Conservation (phyloP, 2,113 vertebrate species). For the Garra rufa region DNA sequence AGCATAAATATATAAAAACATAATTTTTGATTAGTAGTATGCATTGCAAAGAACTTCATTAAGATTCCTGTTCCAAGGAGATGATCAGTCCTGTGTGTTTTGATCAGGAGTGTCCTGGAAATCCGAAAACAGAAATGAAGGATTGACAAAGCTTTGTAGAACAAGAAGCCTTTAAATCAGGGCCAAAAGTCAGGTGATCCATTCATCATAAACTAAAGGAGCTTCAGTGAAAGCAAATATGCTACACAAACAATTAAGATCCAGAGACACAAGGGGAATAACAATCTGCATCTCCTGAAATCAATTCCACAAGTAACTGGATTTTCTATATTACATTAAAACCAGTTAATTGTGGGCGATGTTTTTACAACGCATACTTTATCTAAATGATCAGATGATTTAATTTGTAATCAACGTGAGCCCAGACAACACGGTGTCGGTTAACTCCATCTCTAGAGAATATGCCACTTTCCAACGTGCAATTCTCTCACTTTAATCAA, state of each 20-base stretch:
- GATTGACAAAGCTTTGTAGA: background rate
- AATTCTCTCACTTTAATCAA: slow-evolving; percentile 36
- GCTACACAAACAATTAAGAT: background rate
- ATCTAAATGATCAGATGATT: background rate
- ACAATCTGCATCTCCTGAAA: background rate
- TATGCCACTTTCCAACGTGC: background rate
- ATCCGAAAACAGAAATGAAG: background rate
- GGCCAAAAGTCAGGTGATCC: background rate
- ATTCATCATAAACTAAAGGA: background rate
- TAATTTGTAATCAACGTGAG: background rate
- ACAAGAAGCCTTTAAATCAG: background rate
- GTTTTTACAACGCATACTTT: background rate
- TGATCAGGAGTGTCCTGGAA: background rate
- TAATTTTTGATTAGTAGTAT: too few relatives aligned
- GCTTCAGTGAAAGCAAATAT: background rate
- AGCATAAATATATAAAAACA: too few relatives aligned
- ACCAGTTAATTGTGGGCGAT: background rate
- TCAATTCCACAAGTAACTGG: background rate
- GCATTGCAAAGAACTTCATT: too few relatives aligned
- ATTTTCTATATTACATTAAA: slow-evolving; percentile 11
- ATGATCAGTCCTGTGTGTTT: background rate
- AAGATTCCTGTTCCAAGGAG: too few relatives aligned
- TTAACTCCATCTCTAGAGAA: slow-evolving; percentile 3
- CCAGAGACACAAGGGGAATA: too few relatives aligned
- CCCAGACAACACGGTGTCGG: background rate